phyloP scores from a whole-genome alignment of 2,888 invertebrate genomes.

The Noctua pronuba region DNA sequence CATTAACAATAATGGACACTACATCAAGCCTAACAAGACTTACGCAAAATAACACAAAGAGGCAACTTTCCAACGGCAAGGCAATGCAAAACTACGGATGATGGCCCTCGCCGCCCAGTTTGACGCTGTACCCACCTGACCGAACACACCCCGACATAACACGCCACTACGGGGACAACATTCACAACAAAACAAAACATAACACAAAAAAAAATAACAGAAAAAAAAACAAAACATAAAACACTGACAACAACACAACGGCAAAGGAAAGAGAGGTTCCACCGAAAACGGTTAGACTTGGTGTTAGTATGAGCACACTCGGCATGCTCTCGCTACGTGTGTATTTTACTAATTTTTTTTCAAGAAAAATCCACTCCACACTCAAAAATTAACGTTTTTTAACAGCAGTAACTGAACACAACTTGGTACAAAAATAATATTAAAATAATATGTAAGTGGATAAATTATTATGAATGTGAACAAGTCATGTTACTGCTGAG shows the following conservation, averaged over 20 bases:
- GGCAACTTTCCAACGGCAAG: conserved; percentile 82
- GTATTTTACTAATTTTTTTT: conserved; percentile 68
- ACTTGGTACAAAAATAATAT: conserved; percentile 76
- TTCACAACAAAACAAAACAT: conserved; percentile 81
- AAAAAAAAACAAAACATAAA: conserved; percentile 74
- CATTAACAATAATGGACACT: conserved; percentile 82
- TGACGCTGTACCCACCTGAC: conserved; percentile 86
- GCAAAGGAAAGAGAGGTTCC: conserved; percentile 85
- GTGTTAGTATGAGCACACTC: conserved; percentile 85
- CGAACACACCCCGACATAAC: conserved; percentile 82
- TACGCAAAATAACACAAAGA: conserved; percentile 88
- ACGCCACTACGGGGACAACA: conserved; percentile 83
- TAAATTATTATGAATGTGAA: conserved; percentile 66
- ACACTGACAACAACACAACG: conserved; percentile 87
- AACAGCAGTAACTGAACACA: conserved; percentile 87
- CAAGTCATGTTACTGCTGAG: conserved; percentile 82
- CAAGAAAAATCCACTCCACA: conserved; percentile 89
- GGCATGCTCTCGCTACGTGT: conserved; percentile 84
- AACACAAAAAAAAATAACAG: conserved; percentile 75
- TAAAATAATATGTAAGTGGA: conserved; percentile 75
- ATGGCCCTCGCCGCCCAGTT: conserved; percentile 78
- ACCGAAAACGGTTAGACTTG: conserved; percentile 77
- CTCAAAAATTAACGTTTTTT: conserved; percentile 82
- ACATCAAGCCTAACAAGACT: conserved; percentile 88
- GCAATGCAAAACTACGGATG: conserved; percentile 83